These are phyloP conservation scores for Aphaenogaster rudis DNA, from an alignment of 1,140 invertebrate genomes.

Conservation along the genomic window DNA sequence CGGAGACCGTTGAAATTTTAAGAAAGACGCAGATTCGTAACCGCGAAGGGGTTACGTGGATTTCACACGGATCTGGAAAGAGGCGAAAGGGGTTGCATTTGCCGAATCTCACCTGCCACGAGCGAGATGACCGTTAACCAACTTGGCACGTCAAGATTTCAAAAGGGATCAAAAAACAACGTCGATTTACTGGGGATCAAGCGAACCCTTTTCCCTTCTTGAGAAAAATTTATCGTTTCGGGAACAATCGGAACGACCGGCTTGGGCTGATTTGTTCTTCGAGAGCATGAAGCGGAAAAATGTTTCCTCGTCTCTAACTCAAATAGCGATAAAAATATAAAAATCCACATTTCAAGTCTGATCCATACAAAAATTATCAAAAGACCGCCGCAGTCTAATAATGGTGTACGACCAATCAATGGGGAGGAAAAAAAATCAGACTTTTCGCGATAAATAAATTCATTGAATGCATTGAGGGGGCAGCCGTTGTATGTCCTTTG, in stretches of 20 bases:
- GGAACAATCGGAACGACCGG: neutral
- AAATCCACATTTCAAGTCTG: neutral
- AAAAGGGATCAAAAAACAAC: slow-evolving; percentile 45
- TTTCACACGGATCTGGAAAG: slow-evolving; percentile 75
- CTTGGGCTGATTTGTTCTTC: neutral
- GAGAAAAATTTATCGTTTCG: slow-evolving; percentile 32
- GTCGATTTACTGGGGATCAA: neutral
- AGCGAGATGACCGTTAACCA: slow-evolving; percentile 42
- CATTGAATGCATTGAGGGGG: neutral
- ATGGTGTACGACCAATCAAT: neutral
- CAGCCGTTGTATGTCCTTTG: neutral
- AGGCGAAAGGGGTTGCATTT: slow-evolving; percentile 46
- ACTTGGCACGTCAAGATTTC: neutral
- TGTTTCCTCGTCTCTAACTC: neutral
- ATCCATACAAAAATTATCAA: neutral
- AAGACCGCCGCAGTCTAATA: neutral
- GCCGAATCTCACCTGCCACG: slow-evolving; percentile 60
- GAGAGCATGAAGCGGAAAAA: neutral
- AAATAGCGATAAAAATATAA: neutral
- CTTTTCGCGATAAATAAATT: neutral
- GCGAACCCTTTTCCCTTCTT: slow-evolving; percentile 60
- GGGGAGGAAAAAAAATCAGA: neutral
- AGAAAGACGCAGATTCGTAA: neutral
- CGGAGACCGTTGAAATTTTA: slow-evolving; percentile 18
- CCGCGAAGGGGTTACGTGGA: slow-evolving; percentile 62